Base-by-base conservation (phyloP, 2,797 vertebrate genomes). In the Eurystomus glaucurus region DNA sequence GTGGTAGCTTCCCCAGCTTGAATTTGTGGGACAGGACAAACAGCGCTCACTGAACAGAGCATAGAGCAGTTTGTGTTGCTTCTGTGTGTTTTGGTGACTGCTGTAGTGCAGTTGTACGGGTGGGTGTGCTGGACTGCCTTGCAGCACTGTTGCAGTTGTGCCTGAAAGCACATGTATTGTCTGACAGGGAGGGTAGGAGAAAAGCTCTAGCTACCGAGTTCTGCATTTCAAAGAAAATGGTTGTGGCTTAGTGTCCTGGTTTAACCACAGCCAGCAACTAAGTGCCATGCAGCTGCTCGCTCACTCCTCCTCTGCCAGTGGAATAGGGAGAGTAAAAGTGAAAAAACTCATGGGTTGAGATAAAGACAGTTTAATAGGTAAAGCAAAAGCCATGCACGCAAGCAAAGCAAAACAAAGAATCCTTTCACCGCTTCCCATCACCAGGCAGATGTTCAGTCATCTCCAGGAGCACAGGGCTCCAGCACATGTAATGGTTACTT, bases 41-140 rank as follows among this genome's bases (percentile, higher is more conserved):
- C 21, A 41, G 13, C 7, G 6, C 35, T 79, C 13, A 5, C 46
- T 37, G 61, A 15, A 26, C 11, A 60, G 20, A 51, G 29, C 10
- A 29, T 5, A 16, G 78, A n/a, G 23, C 41, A 55, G 33, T 60
- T 84, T 54, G 14, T 76, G 16, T 50, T 66, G 15, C 19, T 79
- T 31, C 25, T n/a, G 0, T 55, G 41, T 57, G 29, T 64, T 84
- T 77, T 6, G 18, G 11, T 35, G 55, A 39, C 69, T 69, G 29
- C 31, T 33, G 26, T 41, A 60, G 43, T 2, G 18, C 58, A 65
- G 0, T 12, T 72, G 37, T 55, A 26, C 31, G 21, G 35, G 20
- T 28, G 1, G 1, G 8, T 1, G 2, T 71, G 79, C 48, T 88
- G 57, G 10, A 39, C 68, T 62, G 2, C 21, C 8, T 16, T 31